phyloP scores from a whole-genome alignment of 2,797 vertebrate species.

The Scolopax rusticola region DNA sequence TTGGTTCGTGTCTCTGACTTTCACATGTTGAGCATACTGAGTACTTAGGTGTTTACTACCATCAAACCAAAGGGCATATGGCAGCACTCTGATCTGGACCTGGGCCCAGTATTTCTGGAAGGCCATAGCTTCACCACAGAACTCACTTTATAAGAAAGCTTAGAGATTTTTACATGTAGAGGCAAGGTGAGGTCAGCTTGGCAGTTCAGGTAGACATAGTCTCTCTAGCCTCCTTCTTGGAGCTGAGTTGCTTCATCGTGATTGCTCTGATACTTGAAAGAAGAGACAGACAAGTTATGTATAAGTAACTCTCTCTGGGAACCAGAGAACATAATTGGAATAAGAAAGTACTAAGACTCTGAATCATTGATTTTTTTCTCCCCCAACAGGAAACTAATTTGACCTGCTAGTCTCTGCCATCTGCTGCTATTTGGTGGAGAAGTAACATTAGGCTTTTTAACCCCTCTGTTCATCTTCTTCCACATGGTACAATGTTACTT shows the following conservation, averaged over 20 bases:
- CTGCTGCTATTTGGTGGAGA: not conserved
- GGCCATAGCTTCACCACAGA: not conserved
- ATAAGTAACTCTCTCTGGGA: not conserved
- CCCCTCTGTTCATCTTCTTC: not conserved
- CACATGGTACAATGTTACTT: not conserved
- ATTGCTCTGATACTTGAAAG: not conserved
- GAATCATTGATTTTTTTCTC: not conserved
- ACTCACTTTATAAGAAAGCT: not conserved
- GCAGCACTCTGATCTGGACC: not conserved
- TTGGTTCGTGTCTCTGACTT: not conserved
- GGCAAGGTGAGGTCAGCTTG: not conserved
- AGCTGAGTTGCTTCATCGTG: not conserved
- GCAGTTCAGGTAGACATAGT: not conserved
- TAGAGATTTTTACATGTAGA: not conserved
- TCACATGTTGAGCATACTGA: not conserved
- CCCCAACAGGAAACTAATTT: constrained; percentile 6
- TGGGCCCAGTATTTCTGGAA: not conserved
- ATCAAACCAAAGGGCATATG: not conserved
- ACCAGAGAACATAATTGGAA: not conserved
- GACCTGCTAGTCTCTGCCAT: constrained; percentile 6
- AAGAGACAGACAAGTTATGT: not conserved
- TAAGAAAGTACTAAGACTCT: not conserved
- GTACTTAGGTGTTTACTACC: not conserved
- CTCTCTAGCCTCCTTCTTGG: not conserved
- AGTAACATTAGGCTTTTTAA: not conserved